phyloP scores from a whole-genome alignment of 2,113 vertebrate species.

The Galbula dea region DNA sequence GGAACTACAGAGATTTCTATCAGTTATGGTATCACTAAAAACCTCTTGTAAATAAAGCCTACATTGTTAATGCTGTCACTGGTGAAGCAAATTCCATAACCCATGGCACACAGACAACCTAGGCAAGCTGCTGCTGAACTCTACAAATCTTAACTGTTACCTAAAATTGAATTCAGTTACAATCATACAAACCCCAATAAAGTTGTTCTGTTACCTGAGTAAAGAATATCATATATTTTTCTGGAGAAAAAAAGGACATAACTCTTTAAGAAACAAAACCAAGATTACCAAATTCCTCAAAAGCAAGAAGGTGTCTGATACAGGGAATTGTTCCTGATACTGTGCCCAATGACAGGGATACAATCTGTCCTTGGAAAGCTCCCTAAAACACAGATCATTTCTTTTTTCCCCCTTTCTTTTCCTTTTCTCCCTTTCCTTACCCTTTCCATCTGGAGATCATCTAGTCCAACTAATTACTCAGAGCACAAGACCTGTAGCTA shows the following conservation, averaged over 20 bases:
- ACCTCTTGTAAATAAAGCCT: conserved; percentile 32
- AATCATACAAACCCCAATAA: not conserved
- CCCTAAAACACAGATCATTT: not conserved
- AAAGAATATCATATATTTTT: not conserved
- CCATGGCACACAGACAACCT: not conserved
- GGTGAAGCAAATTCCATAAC: conserved; percentile 8
- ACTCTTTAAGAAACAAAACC: not conserved
- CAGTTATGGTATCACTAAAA: conserved; percentile 31
- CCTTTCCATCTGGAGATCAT: not conserved
- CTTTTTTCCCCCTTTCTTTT: not conserved
- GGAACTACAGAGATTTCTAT: conserved; percentile 31
- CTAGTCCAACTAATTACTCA: not conserved
- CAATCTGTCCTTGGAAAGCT: not conserved
- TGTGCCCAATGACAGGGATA: not conserved
- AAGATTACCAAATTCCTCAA: not conserved
- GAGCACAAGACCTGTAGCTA: not conserved
- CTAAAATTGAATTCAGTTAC: not conserved
- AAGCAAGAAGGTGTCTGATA: not conserved
- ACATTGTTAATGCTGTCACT: conserved; percentile 35
- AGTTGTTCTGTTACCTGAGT: not conserved
- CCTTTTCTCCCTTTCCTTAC: not conserved
- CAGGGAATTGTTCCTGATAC: not conserved
- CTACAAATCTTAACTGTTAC: not conserved
- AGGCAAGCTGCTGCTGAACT: not conserved
- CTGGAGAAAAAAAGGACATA: not conserved